Base-by-base conservation (phyloP, 2,888 invertebrate species). In the Eupithecia dodoneata region DNA sequence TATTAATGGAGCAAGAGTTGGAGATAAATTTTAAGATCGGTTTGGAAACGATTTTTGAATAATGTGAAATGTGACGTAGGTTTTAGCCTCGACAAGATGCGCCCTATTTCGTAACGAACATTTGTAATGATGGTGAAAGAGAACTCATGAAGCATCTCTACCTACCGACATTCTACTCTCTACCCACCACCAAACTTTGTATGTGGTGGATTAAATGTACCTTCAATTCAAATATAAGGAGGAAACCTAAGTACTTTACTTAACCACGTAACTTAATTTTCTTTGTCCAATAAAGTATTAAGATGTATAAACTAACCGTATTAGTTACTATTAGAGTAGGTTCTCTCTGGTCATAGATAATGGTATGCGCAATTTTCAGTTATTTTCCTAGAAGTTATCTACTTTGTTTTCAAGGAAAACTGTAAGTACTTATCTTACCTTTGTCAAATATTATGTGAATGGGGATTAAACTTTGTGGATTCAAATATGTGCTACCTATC, bases 31-130 rank as follows among this genome's bases (percentile, higher is more conserved):
- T 87, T 83, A 85, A 83, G 81, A 85, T 85, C 85, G 86, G 87
- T 92, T 90, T 91, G 87, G 91, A 92, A 92, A 93, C 87, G 85
- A 86, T 86, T 90, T 86, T 89, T 91, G 92, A 90, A 93, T 94
- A 93, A 93, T 91, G 86, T 88, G 87, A 86, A 84, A 85, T 82
- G 85, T 94, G 94, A 94, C 94, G 94, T 90, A 92, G 90, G 82
- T 84, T 82, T 79, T 88, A 92, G 91, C 94, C 94, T 94, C 92
- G 93, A 83, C 83, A 83, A 83, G 90, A 90, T 90, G 89, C 90
- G 91, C 88, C 87, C 88, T 89, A 90, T 93, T 92, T 93, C 89
- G 88, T 91, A 91, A 92, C 83, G 79, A 77, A 67, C 77, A 52
- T 66, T 67, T 76, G 66, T 71, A 73, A 47, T 18, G 70, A 49